Evolutionary conservation across 2,113 vertebrate species (phyloP), one percentile per base, ranked within the genome.

Genomic region (Andinoacara biseriatus): DNA sequence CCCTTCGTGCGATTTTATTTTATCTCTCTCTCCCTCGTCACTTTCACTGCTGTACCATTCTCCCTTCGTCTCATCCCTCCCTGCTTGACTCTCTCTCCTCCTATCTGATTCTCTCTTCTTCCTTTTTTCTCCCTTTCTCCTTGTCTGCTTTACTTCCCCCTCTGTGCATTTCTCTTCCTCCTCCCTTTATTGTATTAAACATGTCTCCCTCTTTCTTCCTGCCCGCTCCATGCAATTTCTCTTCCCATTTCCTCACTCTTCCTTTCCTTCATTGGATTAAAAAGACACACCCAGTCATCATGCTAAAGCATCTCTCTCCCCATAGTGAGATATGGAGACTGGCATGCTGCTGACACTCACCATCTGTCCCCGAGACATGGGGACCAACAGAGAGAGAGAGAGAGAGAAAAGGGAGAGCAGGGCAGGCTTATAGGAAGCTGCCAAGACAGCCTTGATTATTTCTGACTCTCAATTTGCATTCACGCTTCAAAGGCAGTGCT

Each of bases 311-410:
- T 83, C 74, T 88, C 81, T 81, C 82, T 85, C 52, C 75, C 87
- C 81, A 46, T 3, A 57, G 56, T 84, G 76, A 87, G 82, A 85
- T 80, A 82, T 85, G 87, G 79, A 82, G 80, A 86, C 86, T 90
- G 81, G 89, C 89, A 84, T 65, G 84, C 76, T 78, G 80, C 74
- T 86, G 88, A 91, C 86, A 87, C 80, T 67, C 88, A 83, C 90
- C 90, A 87, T 88, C 88, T 91, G 90, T 90, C 82, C 86, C 80
- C 13, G 63, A 86, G 88, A 89, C 83, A 74, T 43, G 38, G 82
- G 76, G 79, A 81, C 81, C 43, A 20, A 31, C 11, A 54, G 56
- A 54, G 79, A 60, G 74, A 46, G 74, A 17, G 24, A 54, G 62
- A 14, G 29, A 26, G 52, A 31, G 67, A 26, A n/a, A 10, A 61